Evolutionary conservation across 1,140 invertebrate genomes (phyloP), one percentile per base, ranked within the genome.

Genomic region (Papilio machaon): DNA sequence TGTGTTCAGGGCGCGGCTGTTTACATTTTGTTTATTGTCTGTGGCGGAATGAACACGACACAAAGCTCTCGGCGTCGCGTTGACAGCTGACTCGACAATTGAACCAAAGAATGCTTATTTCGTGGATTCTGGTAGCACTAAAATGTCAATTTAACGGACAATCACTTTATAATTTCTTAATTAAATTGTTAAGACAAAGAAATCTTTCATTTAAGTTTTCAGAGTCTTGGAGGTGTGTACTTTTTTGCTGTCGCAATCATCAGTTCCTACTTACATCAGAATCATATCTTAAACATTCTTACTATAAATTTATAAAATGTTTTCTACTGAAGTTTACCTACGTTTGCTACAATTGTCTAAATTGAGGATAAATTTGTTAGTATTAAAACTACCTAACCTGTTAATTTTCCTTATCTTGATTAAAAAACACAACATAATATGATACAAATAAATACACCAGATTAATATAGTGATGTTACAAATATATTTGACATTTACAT

Each of bases 1-100:
- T 94, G 87, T 86, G 87, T 83, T 83, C 82, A 67, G 82, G 83
- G 79, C 81, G 92, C 91, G 93, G 64, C 84, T 93, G 91, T 94
- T 94, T 94, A 88, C 90, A 92, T 92, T 91, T 92, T 88, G 88
- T 81, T 89, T 86, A 89, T 92, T 91, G 92, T 92, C 86, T 89
- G 89, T 86, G 87, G 86, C 84, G 85, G 83, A 82, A 87, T 83
- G 86, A 88, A 88, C 83, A 84, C 85, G 60, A 84, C 64, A 87
- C 86, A 88, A 89, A 86, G 86, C 85, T 80, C 80, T 73, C 81
- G 84, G 70, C 81, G 74, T 81, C 83, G 64, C 83, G 86, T 74
- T 87, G 90, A 91, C 90, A 91, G 88, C 91, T 91, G 91, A 90
- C 84, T 73, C 75, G 30, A 79, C 82, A 81, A 80, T 60, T 80